These are phyloP conservation scores for Andinoacara biseriatus DNA, from an alignment of 2,113 vertebrate species.

Conservation along the genomic window DNA sequence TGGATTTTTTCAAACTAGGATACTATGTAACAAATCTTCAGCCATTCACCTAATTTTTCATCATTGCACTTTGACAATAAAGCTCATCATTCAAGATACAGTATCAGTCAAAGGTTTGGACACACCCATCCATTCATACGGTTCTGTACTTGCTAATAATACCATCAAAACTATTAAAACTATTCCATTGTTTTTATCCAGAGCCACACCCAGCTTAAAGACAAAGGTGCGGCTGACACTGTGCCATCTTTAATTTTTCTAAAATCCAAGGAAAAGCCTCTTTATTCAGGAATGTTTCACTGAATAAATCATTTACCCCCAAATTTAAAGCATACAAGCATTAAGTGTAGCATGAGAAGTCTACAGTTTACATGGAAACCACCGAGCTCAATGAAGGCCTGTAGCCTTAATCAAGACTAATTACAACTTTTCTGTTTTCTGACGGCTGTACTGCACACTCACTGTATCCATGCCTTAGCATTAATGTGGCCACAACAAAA, in stretches of 20 bases:
- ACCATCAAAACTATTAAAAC: not conserved
- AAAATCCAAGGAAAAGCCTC: not conserved
- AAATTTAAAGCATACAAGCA: not conserved
- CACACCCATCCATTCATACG: not conserved
- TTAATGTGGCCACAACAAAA: not conserved
- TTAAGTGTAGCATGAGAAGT: not conserved
- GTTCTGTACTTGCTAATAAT: not conserved
- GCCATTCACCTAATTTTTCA: not conserved
- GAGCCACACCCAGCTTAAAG: not conserved
- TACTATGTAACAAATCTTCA: not conserved
- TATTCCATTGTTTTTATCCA: not conserved
- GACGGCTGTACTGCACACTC: not conserved
- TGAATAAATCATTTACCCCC: too few species aligned
- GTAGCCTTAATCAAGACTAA: not conserved
- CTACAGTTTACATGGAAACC: not conserved
- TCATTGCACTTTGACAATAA: not conserved
- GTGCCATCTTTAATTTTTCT: not conserved
- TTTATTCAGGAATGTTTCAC: not conserved
- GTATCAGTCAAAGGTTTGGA: not conserved
- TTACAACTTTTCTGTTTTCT: not conserved
- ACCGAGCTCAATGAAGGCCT: not conserved
- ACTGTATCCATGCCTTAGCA: not conserved
- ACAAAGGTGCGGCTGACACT: not conserved
- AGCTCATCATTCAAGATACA: not conserved
- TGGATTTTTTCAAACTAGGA: not conserved